A percentile compares a stretch with the other conserved stretches of the same genome.
Evolutionary conservation across 2,888 invertebrate species (phyloP).

Genomic region (Mesochorus sp.): DNA sequence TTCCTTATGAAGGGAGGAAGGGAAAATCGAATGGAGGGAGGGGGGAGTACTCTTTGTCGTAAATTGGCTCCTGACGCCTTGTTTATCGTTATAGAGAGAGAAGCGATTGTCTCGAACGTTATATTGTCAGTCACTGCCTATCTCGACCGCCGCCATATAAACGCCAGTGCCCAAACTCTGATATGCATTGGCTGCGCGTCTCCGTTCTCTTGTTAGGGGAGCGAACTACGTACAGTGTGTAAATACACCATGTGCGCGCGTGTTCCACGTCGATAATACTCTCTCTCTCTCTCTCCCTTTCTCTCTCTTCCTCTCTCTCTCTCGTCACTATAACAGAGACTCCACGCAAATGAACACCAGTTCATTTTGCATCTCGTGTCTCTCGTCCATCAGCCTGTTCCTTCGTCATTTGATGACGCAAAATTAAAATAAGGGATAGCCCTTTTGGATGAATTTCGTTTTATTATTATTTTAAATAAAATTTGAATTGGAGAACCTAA

Average conservation of each 20-base stretch:
- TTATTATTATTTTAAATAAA: no score
- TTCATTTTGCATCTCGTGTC: constrained; percentile 63
- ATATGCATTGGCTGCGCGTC: not conserved
- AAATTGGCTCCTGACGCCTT: constrained; percentile 64
- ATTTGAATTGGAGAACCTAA: no score
- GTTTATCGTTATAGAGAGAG: constrained; percentile 58
- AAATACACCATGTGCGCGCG: constrained; percentile 59
- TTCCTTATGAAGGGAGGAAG: not conserved
- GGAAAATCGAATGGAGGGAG: not conserved
- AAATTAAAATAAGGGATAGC: no score
- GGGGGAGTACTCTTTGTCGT: constrained; percentile 22
- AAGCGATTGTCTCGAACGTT: constrained; percentile 62
- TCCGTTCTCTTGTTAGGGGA: constrained; percentile 22
- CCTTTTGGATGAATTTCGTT: no score
- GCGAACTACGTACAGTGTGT: constrained; percentile 43
- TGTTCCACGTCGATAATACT: constrained; percentile 66
- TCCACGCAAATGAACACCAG: constrained; percentile 73
- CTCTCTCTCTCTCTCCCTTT: constrained; percentile 59
- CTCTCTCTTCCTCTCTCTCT: not conserved
- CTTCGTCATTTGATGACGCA: not conserved
- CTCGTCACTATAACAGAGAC: constrained; percentile 44
- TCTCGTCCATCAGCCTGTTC: constrained; percentile 43
- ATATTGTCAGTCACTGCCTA: constrained; percentile 61
- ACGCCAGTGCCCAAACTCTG: not conserved
- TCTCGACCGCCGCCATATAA: not conserved